Base-by-base conservation (phyloP, 2,888 invertebrate genomes). In the Thymelicus acteon region DNA sequence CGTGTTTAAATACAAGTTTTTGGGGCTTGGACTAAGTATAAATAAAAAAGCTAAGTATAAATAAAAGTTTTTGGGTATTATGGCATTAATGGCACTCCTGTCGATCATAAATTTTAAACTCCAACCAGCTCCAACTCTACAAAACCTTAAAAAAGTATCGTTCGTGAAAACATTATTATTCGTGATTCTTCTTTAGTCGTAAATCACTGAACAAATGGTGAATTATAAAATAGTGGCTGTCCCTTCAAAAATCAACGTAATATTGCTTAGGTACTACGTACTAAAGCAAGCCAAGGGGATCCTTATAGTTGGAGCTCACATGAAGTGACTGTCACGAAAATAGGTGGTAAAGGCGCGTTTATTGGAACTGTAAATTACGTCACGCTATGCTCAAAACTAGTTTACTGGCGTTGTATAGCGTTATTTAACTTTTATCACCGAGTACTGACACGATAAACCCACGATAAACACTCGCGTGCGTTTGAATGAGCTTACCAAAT, bases 371-470 rank as follows among this genome's bases (percentile, higher is more conserved):
- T 85, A 85, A 87, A 89, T 87, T 86, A 83, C 81, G 78, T 81
- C 86, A 87, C 87, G 85, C 86, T 74, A 85, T 76, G 79, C 75
- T 77, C 61, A 71, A 71, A 83, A 79, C 80, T 81, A 83, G 82
- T 85, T 86, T 80, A 80, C 79, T 79, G 75, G 78, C 77, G 81
- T 85, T 83, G 71, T 74, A 74, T 80, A 81, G 81, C 77, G 82
- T 82, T 87, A 87, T 88, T 87, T 85, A 88, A 89, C 81, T 90
- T 89, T 82, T 79, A 85, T 84, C 82, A 84, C 80, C 82, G 75
- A 76, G 80, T 79, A 77, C 79, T 80, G 76, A 76, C 77, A 77
- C 78, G 82, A 85, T 85, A 77, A 78, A 80, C 82, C 81, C 76
- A 81, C 82, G 84, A 86, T 86, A 87, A 86, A 81, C 80, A 77